Base-by-base conservation (phyloP, 2,888 invertebrate genomes). In the Microctonus brassicae region DNA sequence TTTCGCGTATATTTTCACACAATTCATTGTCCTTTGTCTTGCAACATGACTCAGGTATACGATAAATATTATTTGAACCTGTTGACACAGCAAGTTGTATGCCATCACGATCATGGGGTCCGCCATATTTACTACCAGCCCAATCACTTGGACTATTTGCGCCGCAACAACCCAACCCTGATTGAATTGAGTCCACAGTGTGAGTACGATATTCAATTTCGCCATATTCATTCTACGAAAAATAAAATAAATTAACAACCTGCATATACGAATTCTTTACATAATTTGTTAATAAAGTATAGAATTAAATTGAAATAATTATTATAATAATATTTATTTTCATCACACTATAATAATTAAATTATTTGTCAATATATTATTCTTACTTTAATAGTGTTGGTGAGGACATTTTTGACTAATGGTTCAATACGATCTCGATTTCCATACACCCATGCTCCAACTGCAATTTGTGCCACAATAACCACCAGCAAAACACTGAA, bases 141-240 rank as follows among this genome's bases (percentile, higher is more conserved):
- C 94, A 95, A 86, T 95, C 94, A 0, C 88, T 87, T 2, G 94
- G 93, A 57, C 91, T 91, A 77, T 91, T 91, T 2, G 93, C 93
- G 24, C 95, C 96, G 84, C 96, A 96, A 83, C 95, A 96, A 78
- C 92, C 88, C 73, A 95, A 89, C 7, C 93, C 93, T 82, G 68
- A 87, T 83, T 84, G 84, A 74, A 85, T 83, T 58, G 82, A 65
- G 70, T 87, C 84, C 33, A 86, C 79, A 0, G 80, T 81, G 24
- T 80, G 77, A 1, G 85, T 86, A 20, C 83, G 81, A 24, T 79
- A 75, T 11, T 78, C 78, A 11, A 82, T 80, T 13, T 75, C 76
- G 4, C 86, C 83, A 58, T 87, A 87, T 69, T 87, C 86, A n/a
- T 81, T 78, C 88, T 88, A 69, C 34, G 82, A 82, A 71, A 4